Evolutionary conservation across 2,113 vertebrate species (phyloP).

Genomic region (Eptesicus fuscus): DNA sequence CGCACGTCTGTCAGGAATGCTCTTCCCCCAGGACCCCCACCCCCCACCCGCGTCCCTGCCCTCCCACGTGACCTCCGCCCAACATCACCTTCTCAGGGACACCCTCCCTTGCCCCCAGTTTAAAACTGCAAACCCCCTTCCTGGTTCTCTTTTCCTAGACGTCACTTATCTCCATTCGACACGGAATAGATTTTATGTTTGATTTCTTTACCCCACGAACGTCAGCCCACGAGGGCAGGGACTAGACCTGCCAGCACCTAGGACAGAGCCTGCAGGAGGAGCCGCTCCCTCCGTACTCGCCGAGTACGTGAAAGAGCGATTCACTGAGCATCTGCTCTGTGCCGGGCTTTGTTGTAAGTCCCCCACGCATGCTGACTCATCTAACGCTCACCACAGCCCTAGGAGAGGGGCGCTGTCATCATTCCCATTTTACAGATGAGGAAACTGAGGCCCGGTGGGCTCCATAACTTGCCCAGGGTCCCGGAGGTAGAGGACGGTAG

Average conservation of each 20-base stretch:
- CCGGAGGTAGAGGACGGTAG: neutral
- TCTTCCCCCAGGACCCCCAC: accelerated
- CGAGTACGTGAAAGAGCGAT: no score
- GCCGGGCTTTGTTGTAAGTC: neutral
- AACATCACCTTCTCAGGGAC: neutral
- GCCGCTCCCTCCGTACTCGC: neutral
- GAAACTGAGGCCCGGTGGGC: neutral
- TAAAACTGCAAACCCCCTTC: neutral
- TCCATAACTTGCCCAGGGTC: neutral
- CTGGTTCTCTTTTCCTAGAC: neutral
- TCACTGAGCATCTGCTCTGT: neutral
- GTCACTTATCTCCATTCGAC: neutral
- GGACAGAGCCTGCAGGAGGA: neutral
- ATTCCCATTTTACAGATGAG: neutral
- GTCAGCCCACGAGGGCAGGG: neutral
- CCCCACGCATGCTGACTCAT: neutral
- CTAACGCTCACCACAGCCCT: no score
- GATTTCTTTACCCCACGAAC: neutral
- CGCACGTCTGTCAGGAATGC: neutral
- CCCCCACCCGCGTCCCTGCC: no score
- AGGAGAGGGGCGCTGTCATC: accelerated
- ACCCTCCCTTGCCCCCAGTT: no score
- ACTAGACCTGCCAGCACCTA: neutral
- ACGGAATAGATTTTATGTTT: neutral
- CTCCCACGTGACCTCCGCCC: accelerated